Evolutionary conservation across 2,888 invertebrate species (phyloP), one percentile per base, ranked within the genome.

Genomic region (Drosophila fungiperda): DNA sequence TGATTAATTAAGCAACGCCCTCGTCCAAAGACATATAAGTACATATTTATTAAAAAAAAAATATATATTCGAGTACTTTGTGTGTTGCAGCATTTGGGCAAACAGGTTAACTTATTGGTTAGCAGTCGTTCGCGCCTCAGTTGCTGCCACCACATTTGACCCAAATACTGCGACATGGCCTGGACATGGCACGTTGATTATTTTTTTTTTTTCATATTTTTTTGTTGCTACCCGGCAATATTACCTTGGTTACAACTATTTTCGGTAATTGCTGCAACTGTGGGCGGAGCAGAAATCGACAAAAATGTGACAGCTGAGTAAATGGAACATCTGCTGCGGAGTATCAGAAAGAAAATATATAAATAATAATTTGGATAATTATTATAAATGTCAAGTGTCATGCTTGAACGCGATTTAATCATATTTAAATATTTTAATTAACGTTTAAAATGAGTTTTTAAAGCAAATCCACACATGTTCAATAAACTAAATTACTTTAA

Each of bases 1-100:
- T 85, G 88, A 85, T 85, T 85, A 85, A 85, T 85, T 85, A 87
- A 83, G 81, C 87, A 66, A 72, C 68, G 58, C 64, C 71, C 61
- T 50, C 80, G 32, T 58, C 60, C 38, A 38, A 29, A 45, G 62
- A 55, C 26, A 52, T n/a, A 60, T 40, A 26, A n/a, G 12, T n/a
- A 62, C 11, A 66, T 12, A 66, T 5, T n/a, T 8, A 45, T 36
- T 12, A 12, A 20, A 26, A 55, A 26, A 11, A 17, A 23, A 12
- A 38, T 32, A 49, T 32, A 9, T 38, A 38, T 8, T 49, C 49
- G 38, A 12, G 20, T 64, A 64, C 33, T 20, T 35, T 48, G 20
- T 48, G 32, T 55, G 63, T 50, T 63, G 60, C 65, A 23, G 45
- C 57, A 58, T 52, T 73, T 63, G 68, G 57, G 40, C 5, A 40